These are phyloP conservation scores for Eupeodes corollae DNA, from an alignment of 1,140 invertebrate genomes.

Conservation along the genomic window DNA sequence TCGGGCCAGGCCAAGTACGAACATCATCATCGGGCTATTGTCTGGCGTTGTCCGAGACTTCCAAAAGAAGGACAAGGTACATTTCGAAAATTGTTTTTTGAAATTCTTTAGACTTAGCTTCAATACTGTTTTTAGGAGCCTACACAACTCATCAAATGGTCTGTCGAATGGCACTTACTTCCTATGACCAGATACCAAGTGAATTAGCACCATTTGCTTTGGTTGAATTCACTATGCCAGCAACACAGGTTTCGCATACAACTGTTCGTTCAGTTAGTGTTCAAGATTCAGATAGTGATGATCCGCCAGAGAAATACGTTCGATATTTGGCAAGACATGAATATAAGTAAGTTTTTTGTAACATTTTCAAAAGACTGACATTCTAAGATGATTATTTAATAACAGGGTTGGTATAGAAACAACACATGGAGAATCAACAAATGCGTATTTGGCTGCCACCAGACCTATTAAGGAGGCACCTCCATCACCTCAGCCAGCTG, in stretches of 20 bases:
- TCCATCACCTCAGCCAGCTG: constrained; percentile 24
- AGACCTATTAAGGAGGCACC: constrained; percentile 38
- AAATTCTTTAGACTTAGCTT: not conserved
- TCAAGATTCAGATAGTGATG: constrained; percentile 73
- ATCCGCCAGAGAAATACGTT: constrained; percentile 97
- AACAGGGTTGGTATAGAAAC: constrained; percentile 73
- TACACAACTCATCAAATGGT: constrained; percentile 93
- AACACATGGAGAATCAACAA: constrained; percentile 60
- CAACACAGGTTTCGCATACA: constrained; percentile 92
- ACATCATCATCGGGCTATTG: constrained; percentile 92
- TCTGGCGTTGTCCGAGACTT: constrained; percentile 93
- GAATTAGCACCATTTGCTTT: constrained; percentile 76
- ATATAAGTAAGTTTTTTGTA: constrained; percentile 57
- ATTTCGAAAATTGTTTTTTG: not conserved
- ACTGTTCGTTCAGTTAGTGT: constrained; percentile 92
- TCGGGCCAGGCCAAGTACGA: constrained; percentile 99
- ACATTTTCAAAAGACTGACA: not conserved
- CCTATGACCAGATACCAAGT: constrained; percentile 94
- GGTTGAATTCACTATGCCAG: constrained; percentile 98
- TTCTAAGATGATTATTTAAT: too few relatives aligned
- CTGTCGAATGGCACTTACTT: constrained; percentile 85
- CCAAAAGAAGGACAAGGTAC: constrained; percentile 94
- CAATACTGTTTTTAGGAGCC: constrained; percentile 56
- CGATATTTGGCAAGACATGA: constrained; percentile 93
- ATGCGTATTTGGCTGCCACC: constrained; percentile 64